Base-by-base conservation (phyloP, 2,113 vertebrate genomes). In the Herpetotheres cachinnans region DNA sequence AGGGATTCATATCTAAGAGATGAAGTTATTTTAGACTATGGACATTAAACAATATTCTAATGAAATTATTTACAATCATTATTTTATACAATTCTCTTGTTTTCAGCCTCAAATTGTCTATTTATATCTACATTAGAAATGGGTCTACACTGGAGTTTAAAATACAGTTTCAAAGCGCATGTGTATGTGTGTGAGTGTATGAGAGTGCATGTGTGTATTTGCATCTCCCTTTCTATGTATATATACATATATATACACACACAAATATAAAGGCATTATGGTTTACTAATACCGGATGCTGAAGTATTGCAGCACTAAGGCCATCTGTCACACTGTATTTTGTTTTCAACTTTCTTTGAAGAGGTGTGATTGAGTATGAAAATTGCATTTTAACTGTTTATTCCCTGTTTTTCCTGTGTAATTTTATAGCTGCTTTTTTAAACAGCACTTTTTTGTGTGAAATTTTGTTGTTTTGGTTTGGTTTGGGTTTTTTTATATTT, bases 361-460 rank as follows among this genome's bases (percentile, higher is more conserved):
- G 56, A 86, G 59, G 91, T 82, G 71, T 92, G 62, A 91, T 82
- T 78, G 79, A 76, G 54, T 63, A 44, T 70, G 66, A 94, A 91
- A 89, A 90, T 27, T 73, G 78, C 49, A 50, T n/a, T 95, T 81
- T 90, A 86, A 85, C 47, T 89, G 62, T 97, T 94, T 94, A 65
- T 96, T 95, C 80, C 55, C 77, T 96, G 22, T 96, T 94, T 93
- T 85, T n/a, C 78, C n/a, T 88, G 58, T 77, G 50, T 94, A 89
- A 85, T 96, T 97, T 96, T 93, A 84, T 71, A 96, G 54, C 61
- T 97, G 65, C 73, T 70, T 94, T 97, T 95, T 96, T 86, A 44
- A 98, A 89, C 25, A 65, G 97, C 97, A 98, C 98, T 98, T 98
- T 97, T 96, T 93, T 87, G 86, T 97, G 17, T 92, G 78, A 86